phyloP scores from a whole-genome alignment of 2,113 vertebrate genomes.

The Dascyllus trimaculatus region DNA sequence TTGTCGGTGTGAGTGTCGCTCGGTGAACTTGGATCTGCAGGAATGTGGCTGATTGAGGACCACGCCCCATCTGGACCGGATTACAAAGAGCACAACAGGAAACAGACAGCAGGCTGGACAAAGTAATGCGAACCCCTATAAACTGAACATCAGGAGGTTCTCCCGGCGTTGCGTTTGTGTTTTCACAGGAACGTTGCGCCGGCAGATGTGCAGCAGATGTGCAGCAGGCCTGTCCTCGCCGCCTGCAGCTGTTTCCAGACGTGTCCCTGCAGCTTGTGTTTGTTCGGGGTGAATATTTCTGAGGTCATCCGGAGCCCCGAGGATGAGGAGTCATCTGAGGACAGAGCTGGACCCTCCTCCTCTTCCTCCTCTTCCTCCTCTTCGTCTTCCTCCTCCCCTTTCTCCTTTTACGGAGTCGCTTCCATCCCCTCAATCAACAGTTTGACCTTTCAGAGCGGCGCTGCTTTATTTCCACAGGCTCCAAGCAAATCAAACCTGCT shows the following conservation, averaged over 20 bases:
- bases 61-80: constrained; percentile 23
- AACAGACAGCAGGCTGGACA: background rate
- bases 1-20: background rate
- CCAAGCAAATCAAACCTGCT: too few relatives aligned
- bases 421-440: too few relatives aligned
- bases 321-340: background rate
- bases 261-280: background rate
- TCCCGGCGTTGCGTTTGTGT: background rate
- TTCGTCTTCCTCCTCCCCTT: background rate
- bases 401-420: too few relatives aligned
- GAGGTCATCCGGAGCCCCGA: constrained; percentile 14
- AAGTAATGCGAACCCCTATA: background rate
- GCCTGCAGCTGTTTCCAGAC: background rate
- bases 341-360: background rate
- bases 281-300: constrained; percentile 31
- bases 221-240: background rate
- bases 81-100: background rate
- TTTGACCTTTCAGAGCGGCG: too few relatives aligned
- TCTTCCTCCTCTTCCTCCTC: background rate
- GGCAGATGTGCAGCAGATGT: background rate
- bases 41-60: constrained; percentile 12
- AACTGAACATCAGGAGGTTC: too few relatives aligned
- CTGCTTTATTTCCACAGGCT: too few relatives aligned
- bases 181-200: too few relatives aligned
- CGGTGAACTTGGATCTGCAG: background rate